Conservation (phyloP, 2,888 invertebrate genomes). For the Nomada goodeniana region DNA sequence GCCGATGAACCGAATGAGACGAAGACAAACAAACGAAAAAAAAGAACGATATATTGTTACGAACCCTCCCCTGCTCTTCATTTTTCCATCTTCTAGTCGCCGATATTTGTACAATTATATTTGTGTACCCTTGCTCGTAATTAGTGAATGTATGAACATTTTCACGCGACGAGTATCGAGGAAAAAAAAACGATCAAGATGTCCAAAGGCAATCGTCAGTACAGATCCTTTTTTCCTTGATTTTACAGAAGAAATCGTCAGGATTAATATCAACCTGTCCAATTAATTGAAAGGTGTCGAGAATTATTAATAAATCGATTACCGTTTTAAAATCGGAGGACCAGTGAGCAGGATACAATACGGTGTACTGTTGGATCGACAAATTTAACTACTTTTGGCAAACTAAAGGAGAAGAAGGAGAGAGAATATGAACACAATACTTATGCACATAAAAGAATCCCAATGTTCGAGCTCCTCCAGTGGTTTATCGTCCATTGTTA, state of each 20-base stretch:
- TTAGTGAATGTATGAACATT: conserved; percentile 2
- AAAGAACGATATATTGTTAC: conserved; percentile 24
- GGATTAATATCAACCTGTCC: neutral
- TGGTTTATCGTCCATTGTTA: conserved; percentile 14
- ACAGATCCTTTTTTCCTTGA: neutral
- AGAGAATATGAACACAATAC: conserved; percentile 15
- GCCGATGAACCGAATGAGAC: conserved; percentile 37
- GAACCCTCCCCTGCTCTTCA: neutral
- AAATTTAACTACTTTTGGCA: neutral
- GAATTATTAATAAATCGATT: neutral
- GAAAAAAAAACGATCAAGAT: neutral
- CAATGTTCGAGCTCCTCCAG: neutral
- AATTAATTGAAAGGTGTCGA: neutral
- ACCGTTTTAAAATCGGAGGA: too few species aligned
- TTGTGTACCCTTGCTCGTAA: neutral
- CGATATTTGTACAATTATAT: neutral
- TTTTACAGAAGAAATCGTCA: neutral
- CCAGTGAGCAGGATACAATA: neutral
- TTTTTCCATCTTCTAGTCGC: conserved; percentile 4
- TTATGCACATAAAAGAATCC: neutral
- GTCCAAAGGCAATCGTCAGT: neutral
- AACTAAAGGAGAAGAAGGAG: neutral
- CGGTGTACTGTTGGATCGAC: neutral
- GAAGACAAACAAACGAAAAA: conserved; percentile 52
- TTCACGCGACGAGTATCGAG: neutral